These are phyloP conservation scores for Lamellibrachia satsuma DNA, from an alignment of 2,888 invertebrate species.

Conservation along the genomic window DNA sequence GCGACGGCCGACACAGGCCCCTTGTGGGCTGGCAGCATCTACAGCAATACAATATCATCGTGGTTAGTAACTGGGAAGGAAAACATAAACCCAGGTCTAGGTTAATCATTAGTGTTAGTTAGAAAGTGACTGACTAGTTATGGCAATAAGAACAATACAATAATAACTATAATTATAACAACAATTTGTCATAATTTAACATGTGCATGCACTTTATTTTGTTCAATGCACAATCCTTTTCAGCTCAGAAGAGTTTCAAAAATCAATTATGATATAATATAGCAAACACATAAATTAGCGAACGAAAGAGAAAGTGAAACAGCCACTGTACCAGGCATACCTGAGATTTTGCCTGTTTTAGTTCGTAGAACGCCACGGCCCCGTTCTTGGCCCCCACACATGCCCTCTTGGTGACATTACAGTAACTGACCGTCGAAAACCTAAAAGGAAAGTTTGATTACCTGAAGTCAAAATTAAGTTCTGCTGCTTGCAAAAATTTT, in stretches of 20 bases:
- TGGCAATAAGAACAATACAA: no score
- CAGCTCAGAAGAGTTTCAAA: neutral
- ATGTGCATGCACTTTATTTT: no score
- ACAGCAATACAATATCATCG: neutral
- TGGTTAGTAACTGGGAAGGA: neutral
- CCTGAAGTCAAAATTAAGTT: no score
- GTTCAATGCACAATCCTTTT: no score
- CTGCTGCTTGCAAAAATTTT: no score
- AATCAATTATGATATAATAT: neutral
- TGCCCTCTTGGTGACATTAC: constrained; percentile 89
- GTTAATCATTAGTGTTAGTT: no score
- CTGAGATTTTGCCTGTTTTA: constrained; percentile 91
- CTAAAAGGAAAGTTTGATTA: constrained; percentile 64
- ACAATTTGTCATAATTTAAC: no score
- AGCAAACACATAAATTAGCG: neutral
- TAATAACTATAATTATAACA: no score
- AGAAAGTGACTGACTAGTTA: no score
- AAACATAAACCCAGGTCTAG: no score
- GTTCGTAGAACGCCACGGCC: constrained; percentile 91
- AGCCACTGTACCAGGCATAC: constrained; percentile 45
- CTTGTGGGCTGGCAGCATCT: constrained; percentile 81
- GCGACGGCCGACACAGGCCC: constrained; percentile 87
- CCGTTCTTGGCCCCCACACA: constrained; percentile 95
- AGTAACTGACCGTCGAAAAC: constrained; percentile 80
- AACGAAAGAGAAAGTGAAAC: neutral